These are phyloP conservation scores for Drosophila cracens DNA, from an alignment of 2,888 invertebrate genomes.

Conservation along the genomic window DNA sequence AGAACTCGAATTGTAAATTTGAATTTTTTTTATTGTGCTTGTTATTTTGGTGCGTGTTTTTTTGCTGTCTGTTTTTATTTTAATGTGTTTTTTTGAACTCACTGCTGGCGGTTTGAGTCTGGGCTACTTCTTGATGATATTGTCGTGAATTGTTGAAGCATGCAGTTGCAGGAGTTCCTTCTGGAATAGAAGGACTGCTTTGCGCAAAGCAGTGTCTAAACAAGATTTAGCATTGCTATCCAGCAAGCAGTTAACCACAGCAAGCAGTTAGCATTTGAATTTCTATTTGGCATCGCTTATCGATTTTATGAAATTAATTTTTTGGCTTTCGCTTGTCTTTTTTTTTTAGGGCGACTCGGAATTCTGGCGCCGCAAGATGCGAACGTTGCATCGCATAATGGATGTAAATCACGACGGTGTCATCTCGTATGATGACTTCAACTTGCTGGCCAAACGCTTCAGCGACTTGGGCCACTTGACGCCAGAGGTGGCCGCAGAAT, in stretches of 20 bases:
- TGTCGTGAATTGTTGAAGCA: neutral
- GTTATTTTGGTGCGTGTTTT: slow-evolving; percentile 35
- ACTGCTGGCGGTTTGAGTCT: slow-evolving; percentile 12
- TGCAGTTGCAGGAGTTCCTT: neutral
- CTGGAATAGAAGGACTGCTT: neutral
- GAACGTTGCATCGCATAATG: slow-evolving; percentile 92
- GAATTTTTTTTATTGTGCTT: too few species aligned
- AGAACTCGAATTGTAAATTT: slow-evolving; percentile 7
- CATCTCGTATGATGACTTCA: slow-evolving; percentile 92
- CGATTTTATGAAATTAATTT: neutral
- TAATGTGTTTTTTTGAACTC: slow-evolving; percentile 54
- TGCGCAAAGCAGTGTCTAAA: neutral
- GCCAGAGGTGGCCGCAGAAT: slow-evolving; percentile 88
- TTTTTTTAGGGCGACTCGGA: slow-evolving; percentile 84
- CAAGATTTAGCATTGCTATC: neutral
- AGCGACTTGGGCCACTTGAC: slow-evolving; percentile 90
- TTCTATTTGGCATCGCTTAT: neutral
- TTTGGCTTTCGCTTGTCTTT: neutral
- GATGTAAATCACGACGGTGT: slow-evolving; percentile 95
- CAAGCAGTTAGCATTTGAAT: neutral
- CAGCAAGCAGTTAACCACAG: neutral
- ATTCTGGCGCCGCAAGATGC: slow-evolving; percentile 94
- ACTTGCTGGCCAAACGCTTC: slow-evolving; percentile 90
- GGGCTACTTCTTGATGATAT: neutral
- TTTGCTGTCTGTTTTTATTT: slow-evolving; percentile 2